A percentile compares a stretch with the other conserved stretches of the same genome.
These are phyloP conservation scores for Acrocephalus arundinaceus DNA, from an alignment of 2,113 vertebrate species.

Conservation along the genomic window DNA sequence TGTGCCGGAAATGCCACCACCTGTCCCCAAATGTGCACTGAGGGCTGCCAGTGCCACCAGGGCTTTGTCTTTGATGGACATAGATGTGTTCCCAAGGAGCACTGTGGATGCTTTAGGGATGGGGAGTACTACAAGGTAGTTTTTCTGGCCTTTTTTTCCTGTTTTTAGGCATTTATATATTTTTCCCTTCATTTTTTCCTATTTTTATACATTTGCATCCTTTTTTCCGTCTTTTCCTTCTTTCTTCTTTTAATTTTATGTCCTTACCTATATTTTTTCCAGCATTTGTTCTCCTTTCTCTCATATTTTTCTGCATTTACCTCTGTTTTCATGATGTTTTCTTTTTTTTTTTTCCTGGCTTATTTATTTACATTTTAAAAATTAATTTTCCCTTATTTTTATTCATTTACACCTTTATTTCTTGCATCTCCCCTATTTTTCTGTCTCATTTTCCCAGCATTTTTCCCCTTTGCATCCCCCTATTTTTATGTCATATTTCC, in stretches of 20 bases:
- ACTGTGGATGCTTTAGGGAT: slow-evolving; percentile 79
- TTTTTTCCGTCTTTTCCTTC: background rate
- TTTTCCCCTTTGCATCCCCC: background rate
- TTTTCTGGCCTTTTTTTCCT: background rate
- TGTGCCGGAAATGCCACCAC: slow-evolving; percentile 52
- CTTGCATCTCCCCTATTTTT: background rate
- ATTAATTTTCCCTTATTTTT: background rate
- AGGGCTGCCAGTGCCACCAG: slow-evolving; percentile 80
- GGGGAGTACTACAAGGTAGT: slow-evolving; percentile 69
- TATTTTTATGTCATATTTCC: background rate
- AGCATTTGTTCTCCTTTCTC: background rate
- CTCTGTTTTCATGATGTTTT: background rate
- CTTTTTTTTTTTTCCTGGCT: background rate
- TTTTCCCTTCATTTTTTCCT: background rate
- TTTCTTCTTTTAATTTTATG: background rate
- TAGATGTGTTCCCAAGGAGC: slow-evolving; percentile 60
- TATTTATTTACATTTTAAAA: background rate
- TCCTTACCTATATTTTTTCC: background rate
- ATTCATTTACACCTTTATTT: background rate
- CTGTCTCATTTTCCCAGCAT: background rate
- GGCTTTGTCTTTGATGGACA: slow-evolving; percentile 72
- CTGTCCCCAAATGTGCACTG: slow-evolving; percentile 67
- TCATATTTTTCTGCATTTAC: background rate
- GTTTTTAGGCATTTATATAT: background rate
- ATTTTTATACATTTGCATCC: background rate